Conservation (phyloP, 2,797 vertebrate species). For the Hirundo rustica region DNA sequence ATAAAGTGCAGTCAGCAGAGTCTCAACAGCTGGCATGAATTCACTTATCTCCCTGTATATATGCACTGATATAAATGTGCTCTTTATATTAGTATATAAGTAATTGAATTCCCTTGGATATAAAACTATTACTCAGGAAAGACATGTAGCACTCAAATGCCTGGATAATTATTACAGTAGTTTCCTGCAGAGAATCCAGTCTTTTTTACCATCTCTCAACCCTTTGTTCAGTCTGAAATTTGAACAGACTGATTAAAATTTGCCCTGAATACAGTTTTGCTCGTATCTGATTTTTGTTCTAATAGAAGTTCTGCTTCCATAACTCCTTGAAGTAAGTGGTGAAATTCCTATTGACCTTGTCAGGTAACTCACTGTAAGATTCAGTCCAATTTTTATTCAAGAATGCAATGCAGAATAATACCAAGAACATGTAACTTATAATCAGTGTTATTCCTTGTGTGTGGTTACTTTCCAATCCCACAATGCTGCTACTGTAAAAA, state of each 20-base stretch:
- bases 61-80: not conserved
- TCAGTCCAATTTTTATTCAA: not conserved
- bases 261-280: not conserved
- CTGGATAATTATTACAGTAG: not conserved
- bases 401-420: not conserved
- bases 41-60: not conserved
- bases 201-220: not conserved
- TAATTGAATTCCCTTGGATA: slow-evolving; percentile 5
- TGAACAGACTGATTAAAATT: not conserved
- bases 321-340: not conserved
- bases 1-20: not conserved
- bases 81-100: not conserved
- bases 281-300: not conserved
- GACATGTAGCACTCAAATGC: not conserved
- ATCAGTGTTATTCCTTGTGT: not conserved
- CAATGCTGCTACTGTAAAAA: not conserved
- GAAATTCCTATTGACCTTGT: not conserved
- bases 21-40: not conserved
- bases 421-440: not conserved
- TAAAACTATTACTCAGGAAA: not conserved
- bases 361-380: not conserved
- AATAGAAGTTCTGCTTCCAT: not conserved
- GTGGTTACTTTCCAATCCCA: not conserved
- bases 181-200: not conserved
- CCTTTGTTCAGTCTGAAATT: not conserved